Base-by-base conservation (phyloP, 1,140 invertebrate genomes). In the Diorhabda sublineata region DNA sequence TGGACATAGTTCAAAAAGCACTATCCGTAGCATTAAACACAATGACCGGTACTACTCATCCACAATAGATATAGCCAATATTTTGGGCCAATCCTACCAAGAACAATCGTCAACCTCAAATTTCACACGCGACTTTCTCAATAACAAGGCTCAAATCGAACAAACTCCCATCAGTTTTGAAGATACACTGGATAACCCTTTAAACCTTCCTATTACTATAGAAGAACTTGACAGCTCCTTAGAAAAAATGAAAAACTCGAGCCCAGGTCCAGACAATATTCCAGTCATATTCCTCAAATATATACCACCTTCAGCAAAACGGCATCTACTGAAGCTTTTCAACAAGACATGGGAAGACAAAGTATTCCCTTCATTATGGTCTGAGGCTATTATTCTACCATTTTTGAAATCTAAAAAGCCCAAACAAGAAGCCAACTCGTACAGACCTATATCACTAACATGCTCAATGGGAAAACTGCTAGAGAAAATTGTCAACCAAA, bases 401-500 rank as follows among this genome's bases (percentile, higher is more conserved):
- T 58, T 70, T 26, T 41, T 56, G 4, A 70, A 70, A 67, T 11
- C 45, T 44, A 47, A 63, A 7, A 70, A 67, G 52, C 26, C 64
- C 5, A 42, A 60, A 43, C n/a, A 42, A 6, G 56, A 62, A 63
- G 45, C 60, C 41, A 44, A 62, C 9, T 66, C 64, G 6, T 70
- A 66, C 45, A 61, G 69, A 26, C 65, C 64, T 8, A 66, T 70
- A n/a, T 60, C 60, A 42, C 66, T 70, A 3, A 67, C 69, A 3
- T 67, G 65, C 26, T 42, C 56, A 42, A 63, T 67, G 65, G 43
- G 69, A 41, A 70, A 64, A 67, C 26, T 70, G 4, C n/a, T 70
- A 57, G 69, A 70, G 59, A 62, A 57, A 58, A 70, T 70, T 26
- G 43, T 70, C 4, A 67, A 70, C 52, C 43, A 58, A 58, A 61